Conservation (phyloP, 2,888 invertebrate genomes). For the Euplexia lucipara region DNA sequence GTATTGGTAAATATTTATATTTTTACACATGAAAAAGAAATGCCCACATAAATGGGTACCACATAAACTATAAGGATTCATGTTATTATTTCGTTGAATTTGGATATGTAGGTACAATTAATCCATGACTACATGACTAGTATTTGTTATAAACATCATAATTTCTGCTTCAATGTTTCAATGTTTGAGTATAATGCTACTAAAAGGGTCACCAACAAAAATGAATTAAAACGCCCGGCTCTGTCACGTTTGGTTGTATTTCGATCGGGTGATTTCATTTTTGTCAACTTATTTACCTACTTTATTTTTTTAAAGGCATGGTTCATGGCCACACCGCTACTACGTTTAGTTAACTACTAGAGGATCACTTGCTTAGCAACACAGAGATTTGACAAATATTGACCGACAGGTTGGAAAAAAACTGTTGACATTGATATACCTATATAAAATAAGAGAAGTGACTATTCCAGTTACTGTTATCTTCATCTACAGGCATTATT, state of each 20-base stretch:
- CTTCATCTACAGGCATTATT: no score
- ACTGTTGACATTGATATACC: background rate
- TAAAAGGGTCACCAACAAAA: background rate
- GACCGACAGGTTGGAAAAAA: background rate
- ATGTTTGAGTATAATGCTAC: background rate
- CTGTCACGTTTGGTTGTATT: constrained; percentile 22
- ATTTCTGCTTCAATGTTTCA: background rate
- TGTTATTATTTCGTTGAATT: no score
- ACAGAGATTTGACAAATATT: background rate
- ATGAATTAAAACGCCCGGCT: background rate
- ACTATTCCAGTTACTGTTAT: no score
- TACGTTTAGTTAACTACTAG: background rate
- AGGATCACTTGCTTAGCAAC: background rate
- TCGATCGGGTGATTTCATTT: constrained; percentile 29
- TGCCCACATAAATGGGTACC: no score
- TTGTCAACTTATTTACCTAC: constrained; percentile 12
- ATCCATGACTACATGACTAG: no score
- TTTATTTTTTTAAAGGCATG: constrained; percentile 20
- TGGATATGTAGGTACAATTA: no score
- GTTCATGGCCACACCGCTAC: constrained; percentile 29
- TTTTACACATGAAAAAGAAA: no score
- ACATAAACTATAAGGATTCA: no score
- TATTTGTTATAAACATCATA: no score
- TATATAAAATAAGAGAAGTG: background rate
- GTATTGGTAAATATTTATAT: no score